phyloP scores from a whole-genome alignment of 64 coral and sea anemone genomes.

The Cladopsammia gracilis region DNA sequence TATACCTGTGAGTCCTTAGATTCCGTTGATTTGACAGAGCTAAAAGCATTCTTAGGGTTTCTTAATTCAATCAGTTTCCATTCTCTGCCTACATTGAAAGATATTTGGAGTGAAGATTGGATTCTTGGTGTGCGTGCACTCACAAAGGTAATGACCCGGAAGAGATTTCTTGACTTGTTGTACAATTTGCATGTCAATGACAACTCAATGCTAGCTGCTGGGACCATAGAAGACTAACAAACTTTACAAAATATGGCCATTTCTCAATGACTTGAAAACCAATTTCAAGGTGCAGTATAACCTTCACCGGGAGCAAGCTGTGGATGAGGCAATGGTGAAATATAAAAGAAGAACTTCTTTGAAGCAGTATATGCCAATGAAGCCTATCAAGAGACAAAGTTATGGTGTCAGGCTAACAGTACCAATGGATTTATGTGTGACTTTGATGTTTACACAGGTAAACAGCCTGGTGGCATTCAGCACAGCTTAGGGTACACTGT shows the following conservation, averaged over 20 bases:
- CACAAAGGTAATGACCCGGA: too few relatives aligned
- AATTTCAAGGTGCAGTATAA: not conserved
- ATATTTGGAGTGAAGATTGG: too few relatives aligned
- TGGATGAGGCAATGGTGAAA: constrained; percentile 12
- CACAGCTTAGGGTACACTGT: too few relatives aligned
- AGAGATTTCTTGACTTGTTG: not conserved
- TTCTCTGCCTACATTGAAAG: too few relatives aligned
- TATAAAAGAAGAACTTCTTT: constrained; percentile 10
- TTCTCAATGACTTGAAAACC: not conserved
- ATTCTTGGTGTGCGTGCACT: too few relatives aligned
- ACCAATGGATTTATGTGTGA: not conserved
- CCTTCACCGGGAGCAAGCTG: not conserved
- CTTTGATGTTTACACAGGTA: too few relatives aligned
- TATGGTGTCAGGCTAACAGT: constrained; percentile 3
- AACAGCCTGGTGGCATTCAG: too few relatives aligned
- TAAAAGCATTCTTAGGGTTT: too few relatives aligned
- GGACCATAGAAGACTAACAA: not conserved
- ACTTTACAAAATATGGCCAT: not conserved
- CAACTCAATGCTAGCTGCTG: too few relatives aligned
- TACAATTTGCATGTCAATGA: constrained; percentile 22
- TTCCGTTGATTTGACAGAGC: too few relatives aligned
- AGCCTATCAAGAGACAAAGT: constrained; percentile 25
- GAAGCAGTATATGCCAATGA: constrained; percentile 44
- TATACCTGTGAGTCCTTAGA: too few relatives aligned
- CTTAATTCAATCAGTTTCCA: too few relatives aligned